phyloP scores from a whole-genome alignment of 2,888 invertebrate species.

The Ochropacha duplaris region DNA sequence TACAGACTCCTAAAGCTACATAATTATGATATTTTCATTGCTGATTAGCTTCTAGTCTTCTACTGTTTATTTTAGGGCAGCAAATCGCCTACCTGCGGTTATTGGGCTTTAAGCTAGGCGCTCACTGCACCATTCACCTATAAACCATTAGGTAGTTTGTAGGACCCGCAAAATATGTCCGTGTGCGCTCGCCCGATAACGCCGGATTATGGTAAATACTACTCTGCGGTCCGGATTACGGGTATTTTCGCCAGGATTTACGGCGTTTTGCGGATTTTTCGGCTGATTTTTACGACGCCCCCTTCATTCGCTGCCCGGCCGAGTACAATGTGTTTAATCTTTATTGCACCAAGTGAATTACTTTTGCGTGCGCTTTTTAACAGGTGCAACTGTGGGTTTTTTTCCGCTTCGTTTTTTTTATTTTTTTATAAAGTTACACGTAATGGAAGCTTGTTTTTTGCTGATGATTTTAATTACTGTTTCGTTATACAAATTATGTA shows the following conservation, averaged over 20 bases:
- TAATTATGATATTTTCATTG: too few relatives aligned
- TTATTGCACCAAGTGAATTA: slow-evolving; percentile 23
- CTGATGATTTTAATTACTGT: background rate
- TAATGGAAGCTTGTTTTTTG: background rate
- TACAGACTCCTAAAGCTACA: too few relatives aligned
- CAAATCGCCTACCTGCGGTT: background rate
- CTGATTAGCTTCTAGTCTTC: too few relatives aligned
- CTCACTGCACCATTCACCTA: slow-evolving; percentile 18
- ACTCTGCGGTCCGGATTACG: slow-evolving; percentile 49
- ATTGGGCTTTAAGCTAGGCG: slow-evolving; percentile 3
- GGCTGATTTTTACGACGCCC: slow-evolving; percentile 26
- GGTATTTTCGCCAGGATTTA: slow-evolving; percentile 53
- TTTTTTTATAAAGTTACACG: background rate
- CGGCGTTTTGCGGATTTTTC: slow-evolving; percentile 56
- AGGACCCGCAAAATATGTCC: slow-evolving; percentile 47
- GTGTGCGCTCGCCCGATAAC: slow-evolving; percentile 57
- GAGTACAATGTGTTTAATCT: slow-evolving; percentile 24
- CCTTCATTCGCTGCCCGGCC: slow-evolving; percentile 7
- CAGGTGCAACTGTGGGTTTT: slow-evolving; percentile 1
- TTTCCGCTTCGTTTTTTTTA: background rate
- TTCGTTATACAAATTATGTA: too few relatives aligned
- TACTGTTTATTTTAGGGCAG: too few relatives aligned
- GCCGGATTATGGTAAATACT: slow-evolving; percentile 63
- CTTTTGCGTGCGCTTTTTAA: slow-evolving; percentile 15
- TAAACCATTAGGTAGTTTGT: slow-evolving; percentile 26